phyloP scores from a whole-genome alignment of 2,113 vertebrate genomes.

The Sorex araneus region DNA sequence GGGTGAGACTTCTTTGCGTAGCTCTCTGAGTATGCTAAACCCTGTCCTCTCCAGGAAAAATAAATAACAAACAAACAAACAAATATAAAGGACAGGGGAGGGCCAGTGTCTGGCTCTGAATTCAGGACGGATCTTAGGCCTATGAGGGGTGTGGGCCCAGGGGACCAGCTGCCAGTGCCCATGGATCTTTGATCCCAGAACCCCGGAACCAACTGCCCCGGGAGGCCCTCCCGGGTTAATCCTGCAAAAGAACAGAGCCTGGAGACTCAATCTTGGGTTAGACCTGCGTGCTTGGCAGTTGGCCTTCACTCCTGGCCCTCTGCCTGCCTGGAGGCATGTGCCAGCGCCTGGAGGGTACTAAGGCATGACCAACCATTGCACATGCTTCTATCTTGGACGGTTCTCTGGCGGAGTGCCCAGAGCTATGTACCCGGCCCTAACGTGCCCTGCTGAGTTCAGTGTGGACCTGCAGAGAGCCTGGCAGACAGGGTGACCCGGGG shows the following conservation, averaged over 20 bases:
- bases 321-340: conserved; percentile 15
- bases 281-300: conserved; percentile 2
- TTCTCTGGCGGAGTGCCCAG: neutral
- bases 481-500: neutral
- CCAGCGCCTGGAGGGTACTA: neutral
- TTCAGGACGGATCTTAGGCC: neutral
- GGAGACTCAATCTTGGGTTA: conserved; percentile 60
- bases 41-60: neutral
- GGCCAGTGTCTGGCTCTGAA: neutral
- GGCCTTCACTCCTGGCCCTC: neutral
- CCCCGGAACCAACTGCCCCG: neutral
- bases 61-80: neutral
- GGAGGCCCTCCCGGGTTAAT: conserved; percentile 62
- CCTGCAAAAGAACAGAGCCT: conserved; percentile 26
- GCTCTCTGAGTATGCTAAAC: neutral
- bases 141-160: neutral
- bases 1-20: neutral
- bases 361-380: neutral
- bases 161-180: neutral
- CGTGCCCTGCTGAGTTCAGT: neutral
- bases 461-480: neutral
- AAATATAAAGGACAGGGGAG: neutral
- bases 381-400: neutral
- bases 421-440: neutral
- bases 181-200: neutral